Conservation (phyloP, 2,888 invertebrate genomes). For the Sipha maydis region DNA sequence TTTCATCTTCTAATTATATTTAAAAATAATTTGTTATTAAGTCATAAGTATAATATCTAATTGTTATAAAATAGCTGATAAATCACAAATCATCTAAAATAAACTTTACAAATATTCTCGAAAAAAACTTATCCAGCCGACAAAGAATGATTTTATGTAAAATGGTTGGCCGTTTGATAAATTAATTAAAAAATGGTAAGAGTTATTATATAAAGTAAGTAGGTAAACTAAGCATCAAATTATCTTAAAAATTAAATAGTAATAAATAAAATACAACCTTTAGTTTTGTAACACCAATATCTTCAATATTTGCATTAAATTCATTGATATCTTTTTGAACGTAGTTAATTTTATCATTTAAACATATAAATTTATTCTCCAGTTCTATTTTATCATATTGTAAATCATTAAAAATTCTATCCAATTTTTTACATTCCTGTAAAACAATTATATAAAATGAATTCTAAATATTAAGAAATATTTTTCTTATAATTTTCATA, state of each 20-base stretch:
- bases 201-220: background rate
- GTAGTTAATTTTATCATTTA: background rate
- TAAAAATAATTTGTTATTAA: too few species aligned
- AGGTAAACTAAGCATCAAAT: too few species aligned
- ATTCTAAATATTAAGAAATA: background rate
- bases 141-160: too few species aligned
- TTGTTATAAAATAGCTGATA: too few species aligned
- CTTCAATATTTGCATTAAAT: constrained; percentile 28
- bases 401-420: constrained; percentile 17
- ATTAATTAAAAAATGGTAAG: background rate
- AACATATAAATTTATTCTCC: constrained; percentile 24
- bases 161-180: background rate
- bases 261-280: constrained; percentile 7
- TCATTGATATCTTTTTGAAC: constrained; percentile 36
- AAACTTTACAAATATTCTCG: too few species aligned
- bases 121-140: too few species aligned
- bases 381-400: constrained; percentile 32
- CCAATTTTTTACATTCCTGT: constrained; percentile 54
- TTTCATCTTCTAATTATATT: too few species aligned
- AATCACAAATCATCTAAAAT: too few species aligned
- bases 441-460: background rate
- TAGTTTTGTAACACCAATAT: constrained; percentile 37
- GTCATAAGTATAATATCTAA: too few species aligned
- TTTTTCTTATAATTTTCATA: background rate
- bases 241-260: too few species aligned